Evolutionary conservation across 2,113 vertebrate genomes (phyloP).

Genomic region (Colius striatus): DNA sequence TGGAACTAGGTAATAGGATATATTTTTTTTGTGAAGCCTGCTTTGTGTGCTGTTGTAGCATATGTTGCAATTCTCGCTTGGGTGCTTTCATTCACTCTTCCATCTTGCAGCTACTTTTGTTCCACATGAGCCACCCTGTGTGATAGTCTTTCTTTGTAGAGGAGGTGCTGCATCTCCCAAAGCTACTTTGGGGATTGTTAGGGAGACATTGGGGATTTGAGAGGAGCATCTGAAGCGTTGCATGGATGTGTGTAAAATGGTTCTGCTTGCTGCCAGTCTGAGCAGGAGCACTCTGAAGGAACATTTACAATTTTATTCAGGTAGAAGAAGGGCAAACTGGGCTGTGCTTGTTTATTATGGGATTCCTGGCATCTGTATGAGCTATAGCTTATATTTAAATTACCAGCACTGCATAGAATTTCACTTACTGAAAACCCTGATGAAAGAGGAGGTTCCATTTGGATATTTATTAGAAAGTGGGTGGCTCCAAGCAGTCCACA

Average conservation of each 20-base stretch:
- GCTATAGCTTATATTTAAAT: neutral
- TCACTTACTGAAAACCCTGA: neutral
- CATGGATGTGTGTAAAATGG: neutral
- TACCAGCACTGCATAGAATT: neutral
- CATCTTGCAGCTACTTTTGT: neutral
- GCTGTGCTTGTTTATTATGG: neutral
- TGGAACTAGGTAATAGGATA: neutral
- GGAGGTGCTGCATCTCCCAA: neutral
- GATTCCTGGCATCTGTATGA: neutral
- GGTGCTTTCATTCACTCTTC: neutral
- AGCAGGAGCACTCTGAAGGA: neutral
- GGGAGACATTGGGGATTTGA: neutral
- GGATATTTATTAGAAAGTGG: neutral
- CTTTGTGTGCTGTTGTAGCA: neutral
- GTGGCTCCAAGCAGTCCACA: neutral
- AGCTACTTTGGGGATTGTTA: neutral
- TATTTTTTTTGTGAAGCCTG: neutral
- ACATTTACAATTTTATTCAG: neutral
- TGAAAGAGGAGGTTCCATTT: neutral
- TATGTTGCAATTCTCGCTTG: fast-evolving
- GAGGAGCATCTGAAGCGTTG: neutral
- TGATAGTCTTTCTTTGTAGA: neutral
- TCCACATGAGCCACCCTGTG: neutral
- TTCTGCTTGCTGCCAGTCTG: neutral
- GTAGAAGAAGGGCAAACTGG: neutral